Evolutionary conservation across 2,797 vertebrate genomes (phyloP).

Genomic region (Euthynnus affinis): DNA sequence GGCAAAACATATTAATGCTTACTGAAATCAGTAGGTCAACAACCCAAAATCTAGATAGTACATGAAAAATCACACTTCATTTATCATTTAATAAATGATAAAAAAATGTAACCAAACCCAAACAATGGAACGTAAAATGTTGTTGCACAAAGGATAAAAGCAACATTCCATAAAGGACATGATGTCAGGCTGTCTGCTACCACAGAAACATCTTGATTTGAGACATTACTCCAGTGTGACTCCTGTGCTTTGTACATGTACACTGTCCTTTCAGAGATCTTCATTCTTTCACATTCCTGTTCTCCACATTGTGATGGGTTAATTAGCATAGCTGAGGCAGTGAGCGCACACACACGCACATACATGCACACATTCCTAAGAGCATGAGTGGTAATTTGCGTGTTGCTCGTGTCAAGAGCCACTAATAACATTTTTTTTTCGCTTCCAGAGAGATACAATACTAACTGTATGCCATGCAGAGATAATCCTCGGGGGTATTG

Average conservation of each 20-base stretch:
- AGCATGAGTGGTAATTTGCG: constrained; percentile 12
- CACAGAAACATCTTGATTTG: constrained; percentile 2
- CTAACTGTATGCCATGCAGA: constrained; percentile 19
- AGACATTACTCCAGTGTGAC: neutral
- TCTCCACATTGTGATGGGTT: constrained; percentile 27
- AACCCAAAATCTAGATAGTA: neutral
- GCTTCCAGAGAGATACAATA: constrained; percentile 37
- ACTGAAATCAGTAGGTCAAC: neutral
- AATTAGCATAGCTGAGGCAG: constrained; percentile 26
- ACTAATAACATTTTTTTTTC: constrained; percentile 44
- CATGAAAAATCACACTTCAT: neutral
- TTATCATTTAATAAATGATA: neutral
- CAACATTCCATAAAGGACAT: neutral
- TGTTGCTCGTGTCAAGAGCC: constrained; percentile 40
- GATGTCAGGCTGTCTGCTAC: neutral
- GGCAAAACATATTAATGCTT: neutral
- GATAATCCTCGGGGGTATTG: constrained; percentile 45
- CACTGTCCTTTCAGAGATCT: constrained; percentile 21
- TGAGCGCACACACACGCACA: neutral
- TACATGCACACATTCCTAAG: constrained; percentile 1
- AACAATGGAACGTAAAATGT: neutral
- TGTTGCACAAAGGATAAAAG: neutral
- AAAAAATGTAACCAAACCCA: neutral
- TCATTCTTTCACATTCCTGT: constrained; percentile 44
- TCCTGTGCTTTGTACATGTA: neutral